Evolutionary conservation across 2,797 vertebrate species (phyloP).

Genomic region (Sebastes trivittatus): DNA sequence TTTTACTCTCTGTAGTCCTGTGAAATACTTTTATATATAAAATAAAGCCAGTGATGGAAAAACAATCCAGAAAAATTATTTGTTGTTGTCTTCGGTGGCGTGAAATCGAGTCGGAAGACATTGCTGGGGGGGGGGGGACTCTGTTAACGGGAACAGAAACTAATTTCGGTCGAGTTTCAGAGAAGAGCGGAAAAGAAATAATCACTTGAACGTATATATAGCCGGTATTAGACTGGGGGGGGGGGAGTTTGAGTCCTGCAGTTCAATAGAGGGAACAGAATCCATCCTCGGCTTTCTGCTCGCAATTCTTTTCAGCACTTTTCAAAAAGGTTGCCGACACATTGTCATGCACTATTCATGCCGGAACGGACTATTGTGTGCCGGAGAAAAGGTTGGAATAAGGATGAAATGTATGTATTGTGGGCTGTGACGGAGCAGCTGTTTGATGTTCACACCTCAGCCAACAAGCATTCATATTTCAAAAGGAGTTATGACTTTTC

Average conservation of each 20-base stretch:
- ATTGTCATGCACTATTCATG: slow-evolving; percentile 24
- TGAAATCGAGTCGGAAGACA: too few species aligned
- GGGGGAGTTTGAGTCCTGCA: neutral
- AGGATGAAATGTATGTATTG: slow-evolving; percentile 1
- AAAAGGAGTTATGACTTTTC: neutral
- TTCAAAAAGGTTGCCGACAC: slow-evolving; percentile 23
- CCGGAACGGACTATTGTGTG: neutral
- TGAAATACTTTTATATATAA: too few species aligned
- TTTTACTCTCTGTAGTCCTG: too few species aligned
- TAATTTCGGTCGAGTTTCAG: neutral
- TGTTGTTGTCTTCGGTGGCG: too few species aligned
- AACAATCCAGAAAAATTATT: too few species aligned
- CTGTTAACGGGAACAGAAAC: too few species aligned
- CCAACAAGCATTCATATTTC: slow-evolving; percentile 14
- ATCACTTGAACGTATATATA: neutral
- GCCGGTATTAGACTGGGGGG: too few species aligned
- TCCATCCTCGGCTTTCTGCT: neutral
- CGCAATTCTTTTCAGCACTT: slow-evolving; percentile 4
- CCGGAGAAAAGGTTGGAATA: slow-evolving; percentile 9
- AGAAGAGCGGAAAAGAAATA: neutral
- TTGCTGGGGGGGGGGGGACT: too few species aligned
- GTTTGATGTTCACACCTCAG: slow-evolving; percentile 33
- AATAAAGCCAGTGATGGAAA: too few species aligned
- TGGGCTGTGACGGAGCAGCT: neutral
- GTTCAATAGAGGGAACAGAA: neutral